Percentiles rank a stretch among this genome's conserved stretches.
Evolutionary conservation across 2,113 vertebrate genomes (phyloP).

Genomic region (Vidua macroura): DNA sequence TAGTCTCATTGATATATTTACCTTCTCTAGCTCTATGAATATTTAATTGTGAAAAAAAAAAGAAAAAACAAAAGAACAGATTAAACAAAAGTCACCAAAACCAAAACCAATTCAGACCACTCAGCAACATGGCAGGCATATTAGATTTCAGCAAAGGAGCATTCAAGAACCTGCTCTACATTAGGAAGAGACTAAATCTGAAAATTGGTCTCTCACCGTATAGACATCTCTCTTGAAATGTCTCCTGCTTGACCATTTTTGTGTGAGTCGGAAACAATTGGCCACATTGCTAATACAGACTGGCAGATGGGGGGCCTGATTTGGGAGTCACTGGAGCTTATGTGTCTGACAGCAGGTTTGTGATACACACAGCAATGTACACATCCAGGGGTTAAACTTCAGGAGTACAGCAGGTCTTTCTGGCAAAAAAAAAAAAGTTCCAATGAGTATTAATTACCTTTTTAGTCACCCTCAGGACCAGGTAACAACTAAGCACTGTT

Average conservation of each 20-base stretch:
- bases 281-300: not conserved
- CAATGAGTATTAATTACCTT: not conserved
- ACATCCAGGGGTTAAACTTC: not conserved
- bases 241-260: not conserved
- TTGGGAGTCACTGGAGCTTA: not conserved
- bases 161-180: not conserved
- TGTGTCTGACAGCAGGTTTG: not conserved
- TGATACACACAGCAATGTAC: fast-evolving
- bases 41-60: not conserved
- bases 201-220: not conserved
- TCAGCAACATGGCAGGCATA: not conserved
- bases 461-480: fast-evolving
- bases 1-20: not conserved
- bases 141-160: not conserved
- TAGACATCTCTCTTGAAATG: not conserved
- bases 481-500: not conserved
- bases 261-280: not conserved
- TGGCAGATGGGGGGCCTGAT: not conserved
- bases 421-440: not conserved
- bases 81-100: not conserved
- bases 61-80: not conserved
- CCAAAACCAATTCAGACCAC: not conserved
- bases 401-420: not conserved
- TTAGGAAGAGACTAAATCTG: not conserved
- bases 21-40: not conserved